A percentile compares a stretch with the other conserved stretches of the same genome.
Evolutionary conservation across 1,140 invertebrate genomes (phyloP).

Genomic region (Brachionus paranguensis): DNA sequence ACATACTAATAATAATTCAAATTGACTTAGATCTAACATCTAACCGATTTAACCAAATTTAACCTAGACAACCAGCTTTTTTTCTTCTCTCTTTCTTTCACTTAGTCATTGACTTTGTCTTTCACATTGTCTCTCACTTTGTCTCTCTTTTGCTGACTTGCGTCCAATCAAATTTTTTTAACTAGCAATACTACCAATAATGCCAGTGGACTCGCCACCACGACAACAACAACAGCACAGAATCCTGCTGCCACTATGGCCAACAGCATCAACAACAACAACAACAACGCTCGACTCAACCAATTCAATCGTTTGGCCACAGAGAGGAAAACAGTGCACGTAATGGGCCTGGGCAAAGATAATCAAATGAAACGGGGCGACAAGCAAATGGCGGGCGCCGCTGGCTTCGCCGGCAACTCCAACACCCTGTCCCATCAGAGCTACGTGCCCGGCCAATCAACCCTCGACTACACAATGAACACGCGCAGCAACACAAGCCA

Average conservation of each 20-base stretch:
- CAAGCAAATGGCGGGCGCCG: not conserved
- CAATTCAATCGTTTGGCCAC: constrained; percentile 32
- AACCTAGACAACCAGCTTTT: not conserved
- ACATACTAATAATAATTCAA: not conserved
- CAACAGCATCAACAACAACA: not conserved
- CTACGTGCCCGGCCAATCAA: not conserved
- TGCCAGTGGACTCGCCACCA: not conserved
- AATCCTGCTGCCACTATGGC: not conserved
- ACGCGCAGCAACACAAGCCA: constrained; percentile 14
- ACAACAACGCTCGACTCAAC: not conserved
- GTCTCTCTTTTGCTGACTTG: not conserved
- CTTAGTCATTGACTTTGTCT: too few relatives aligned
- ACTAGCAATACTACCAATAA: not conserved
- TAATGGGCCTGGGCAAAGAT: not conserved
- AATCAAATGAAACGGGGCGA: not conserved
- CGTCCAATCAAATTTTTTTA: not conserved
- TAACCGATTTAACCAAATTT: constrained; percentile 17
- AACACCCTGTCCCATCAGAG: not conserved
- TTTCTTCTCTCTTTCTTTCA: not conserved
- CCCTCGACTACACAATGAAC: constrained; percentile 31
- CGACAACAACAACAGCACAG: not conserved
- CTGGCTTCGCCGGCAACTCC: not conserved
- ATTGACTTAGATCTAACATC: not conserved
- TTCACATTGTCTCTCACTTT: too few relatives aligned
- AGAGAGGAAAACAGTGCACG: constrained; percentile 36